Base-by-base conservation (phyloP, 2,797 vertebrate genomes). In the Megaceryle alcyon region DNA sequence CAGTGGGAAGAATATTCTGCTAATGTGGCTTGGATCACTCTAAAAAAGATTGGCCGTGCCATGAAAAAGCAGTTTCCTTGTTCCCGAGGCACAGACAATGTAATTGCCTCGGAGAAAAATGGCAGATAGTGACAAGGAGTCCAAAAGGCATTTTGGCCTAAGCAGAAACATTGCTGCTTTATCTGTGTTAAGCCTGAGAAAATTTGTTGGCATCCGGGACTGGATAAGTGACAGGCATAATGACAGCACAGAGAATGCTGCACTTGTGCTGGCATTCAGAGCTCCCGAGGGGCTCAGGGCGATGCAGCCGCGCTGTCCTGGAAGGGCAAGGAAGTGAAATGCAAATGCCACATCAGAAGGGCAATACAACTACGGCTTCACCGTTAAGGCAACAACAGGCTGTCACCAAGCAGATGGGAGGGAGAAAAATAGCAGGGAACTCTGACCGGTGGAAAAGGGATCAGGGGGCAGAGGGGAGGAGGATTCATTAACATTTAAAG, bases 181-280 rank as follows among this genome's bases (percentile, higher is more conserved):
- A 96, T 97, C 96, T 95, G 94, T 87, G 94, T 86, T 96, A 96
- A 97, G 96, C 96, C 95, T 96, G 95, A 97, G 96, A 96, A 96
- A 96, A 96, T 96, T 94, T 96, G 95, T 94, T 97, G 96, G 96
- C 95, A 96, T 95, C 96, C 86, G 82, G 96, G 94, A 81, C 83
- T 83, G 96, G 95, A 35, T 96, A 96, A 96, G 95, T 97, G 96
- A 96, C 96, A 96, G 94, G 90, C 95, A 95, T 91, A 97, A 95
- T 96, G 95, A 97, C 95, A 96, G 94, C 78, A 5, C 31, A 92
- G 90, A 95, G 95, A 96, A 96, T 95, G 93, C 95, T 85, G 92
- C 96, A 92, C 95, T 97, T 96, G 96, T 96, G 92, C 92, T 88
- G 95, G 92, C 92, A 96, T 95, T 96, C 70, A 95, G 94, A 86